phyloP scores from a whole-genome alignment of 2,888 invertebrate species.

The Agrenia bidenticulata region DNA sequence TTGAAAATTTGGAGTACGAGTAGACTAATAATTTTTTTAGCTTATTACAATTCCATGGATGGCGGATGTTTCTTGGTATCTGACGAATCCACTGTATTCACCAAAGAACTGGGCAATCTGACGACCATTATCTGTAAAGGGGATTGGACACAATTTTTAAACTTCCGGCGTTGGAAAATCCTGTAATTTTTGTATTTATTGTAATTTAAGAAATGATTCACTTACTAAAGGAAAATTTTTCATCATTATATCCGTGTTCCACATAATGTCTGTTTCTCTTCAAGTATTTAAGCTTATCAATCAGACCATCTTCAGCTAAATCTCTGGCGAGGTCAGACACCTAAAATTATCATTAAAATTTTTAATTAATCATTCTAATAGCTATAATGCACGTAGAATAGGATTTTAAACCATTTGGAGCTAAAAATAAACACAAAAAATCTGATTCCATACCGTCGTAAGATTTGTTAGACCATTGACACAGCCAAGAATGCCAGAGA shows the following conservation, averaged over 20 bases:
- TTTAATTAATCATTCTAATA: too few species aligned
- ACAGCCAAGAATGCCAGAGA: slow-evolving; percentile 49
- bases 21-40: slow-evolving; percentile 1
- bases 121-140: slow-evolving; percentile 38
- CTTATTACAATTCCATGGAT: slow-evolving; percentile 47
- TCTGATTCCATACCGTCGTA: slow-evolving; percentile 34
- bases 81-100: slow-evolving; percentile 41
- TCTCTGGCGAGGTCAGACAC: slow-evolving; percentile 43
- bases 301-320: slow-evolving; percentile 37
- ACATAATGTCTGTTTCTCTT: slow-evolving; percentile 44
- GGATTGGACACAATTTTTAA: background rate
- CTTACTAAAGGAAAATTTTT: slow-evolving; percentile 47
- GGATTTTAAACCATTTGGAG: background rate
- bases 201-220: background rate
- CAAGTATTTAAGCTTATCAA: slow-evolving; percentile 40
- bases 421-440: background rate
- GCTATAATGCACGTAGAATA: background rate
- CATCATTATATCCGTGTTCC: slow-evolving; percentile 49
- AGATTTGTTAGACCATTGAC: slow-evolving; percentile 48
- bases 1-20: slow-evolving; percentile 1
- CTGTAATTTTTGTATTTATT: background rate
- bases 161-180: background rate
- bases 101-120: slow-evolving; percentile 49
- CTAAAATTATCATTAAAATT: slow-evolving; percentile 17
- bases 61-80: slow-evolving; percentile 48